Conservation (phyloP, 2,113 vertebrate species). For the Vombatus ursinus region DNA sequence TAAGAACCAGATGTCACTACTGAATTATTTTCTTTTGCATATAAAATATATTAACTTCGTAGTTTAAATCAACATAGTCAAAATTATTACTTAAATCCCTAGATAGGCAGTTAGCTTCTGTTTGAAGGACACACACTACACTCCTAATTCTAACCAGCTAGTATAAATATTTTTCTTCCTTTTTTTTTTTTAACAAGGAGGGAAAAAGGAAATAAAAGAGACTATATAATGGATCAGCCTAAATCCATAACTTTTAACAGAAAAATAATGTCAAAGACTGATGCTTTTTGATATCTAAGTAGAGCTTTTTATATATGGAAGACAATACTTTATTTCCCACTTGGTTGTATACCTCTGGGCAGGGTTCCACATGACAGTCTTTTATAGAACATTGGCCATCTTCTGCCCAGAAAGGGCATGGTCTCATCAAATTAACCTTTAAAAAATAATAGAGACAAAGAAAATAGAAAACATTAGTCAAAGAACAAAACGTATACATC, state of each 20-base stretch:
- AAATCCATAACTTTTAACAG: conserved; percentile 14
- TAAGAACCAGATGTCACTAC: background rate
- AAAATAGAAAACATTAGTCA: conserved; percentile 18
- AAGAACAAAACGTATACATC: background rate
- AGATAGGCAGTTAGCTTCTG: background rate
- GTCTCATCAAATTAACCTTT: conserved; percentile 96
- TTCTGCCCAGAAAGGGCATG: conserved; percentile 96
- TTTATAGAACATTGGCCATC: conserved; percentile 97
- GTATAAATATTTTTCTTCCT: background rate
- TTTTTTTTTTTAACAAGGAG: background rate
- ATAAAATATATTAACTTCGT: conserved; percentile 25
- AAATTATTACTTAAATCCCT: background rate
- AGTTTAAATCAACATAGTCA: background rate
- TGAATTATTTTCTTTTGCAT: background rate
- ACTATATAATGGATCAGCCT: background rate
- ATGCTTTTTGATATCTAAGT: background rate
- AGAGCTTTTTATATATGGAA: background rate
- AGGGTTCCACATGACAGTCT: conserved; percentile 97
- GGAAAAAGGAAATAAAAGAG: background rate
- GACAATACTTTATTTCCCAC: conserved; percentile 9
- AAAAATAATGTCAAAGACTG: conserved; percentile 3
- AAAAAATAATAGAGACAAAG: conserved; percentile 33
- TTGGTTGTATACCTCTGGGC: conserved; percentile 91
- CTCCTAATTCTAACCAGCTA: background rate
- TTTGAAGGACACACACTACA: background rate